phyloP scores from a whole-genome alignment of 2,888 invertebrate genomes.

The Dryocosmus kuriphilus region DNA sequence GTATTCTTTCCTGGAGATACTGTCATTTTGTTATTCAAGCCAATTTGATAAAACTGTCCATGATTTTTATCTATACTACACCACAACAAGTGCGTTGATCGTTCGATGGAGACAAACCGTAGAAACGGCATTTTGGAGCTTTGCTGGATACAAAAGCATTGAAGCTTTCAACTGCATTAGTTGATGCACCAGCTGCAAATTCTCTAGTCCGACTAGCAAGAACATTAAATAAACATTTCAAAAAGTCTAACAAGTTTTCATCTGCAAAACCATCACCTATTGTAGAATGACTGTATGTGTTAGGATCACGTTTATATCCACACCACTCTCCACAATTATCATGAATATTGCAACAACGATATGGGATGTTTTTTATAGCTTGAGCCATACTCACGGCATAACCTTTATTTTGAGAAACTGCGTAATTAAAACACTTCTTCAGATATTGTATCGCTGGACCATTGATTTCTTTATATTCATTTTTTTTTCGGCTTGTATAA shows the following conservation, averaged over 20 bases:
- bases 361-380: slow-evolving; percentile 41
- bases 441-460: slow-evolving; percentile 43
- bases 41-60: neutral
- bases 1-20: slow-evolving; percentile 9
- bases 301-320: slow-evolving; percentile 37
- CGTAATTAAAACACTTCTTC: slow-evolving; percentile 48
- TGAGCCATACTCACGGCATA: slow-evolving; percentile 27
- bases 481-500: neutral
- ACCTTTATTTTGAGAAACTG: slow-evolving; percentile 32
- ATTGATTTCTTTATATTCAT: slow-evolving; percentile 33
- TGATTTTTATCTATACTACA: slow-evolving; percentile 5
- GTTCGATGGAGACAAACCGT: neutral
- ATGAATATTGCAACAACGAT: slow-evolving; percentile 44
- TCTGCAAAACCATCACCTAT: slow-evolving; percentile 29
- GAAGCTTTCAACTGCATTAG: slow-evolving; percentile 1
- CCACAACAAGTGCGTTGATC: neutral
- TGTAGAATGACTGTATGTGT: slow-evolving; percentile 29
- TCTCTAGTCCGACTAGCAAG: neutral
- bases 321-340: slow-evolving; percentile 46
- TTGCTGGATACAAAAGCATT: neutral
- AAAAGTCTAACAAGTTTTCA: neutral
- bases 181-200: slow-evolving; percentile 11
- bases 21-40: neutral
- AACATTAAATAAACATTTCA: slow-evolving; percentile 18
- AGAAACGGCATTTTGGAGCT: slow-evolving; percentile 6